Evolutionary conservation across 92 coral and sea anemone species (phyloP).

Genomic region (Palythoa heliodiscus): DNA sequence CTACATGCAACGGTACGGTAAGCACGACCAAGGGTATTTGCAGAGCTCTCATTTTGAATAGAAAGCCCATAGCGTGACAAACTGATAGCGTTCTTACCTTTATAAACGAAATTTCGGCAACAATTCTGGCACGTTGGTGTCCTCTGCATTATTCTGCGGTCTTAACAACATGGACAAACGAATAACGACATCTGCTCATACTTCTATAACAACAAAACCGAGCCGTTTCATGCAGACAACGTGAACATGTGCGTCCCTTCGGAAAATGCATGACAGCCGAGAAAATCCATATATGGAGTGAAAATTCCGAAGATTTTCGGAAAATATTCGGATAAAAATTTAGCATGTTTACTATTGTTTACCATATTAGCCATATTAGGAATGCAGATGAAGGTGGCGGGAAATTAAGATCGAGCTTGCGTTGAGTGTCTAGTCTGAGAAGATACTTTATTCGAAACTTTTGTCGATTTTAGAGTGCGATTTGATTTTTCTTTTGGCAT

Average conservation of each 20-base stretch:
- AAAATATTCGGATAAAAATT: not conserved
- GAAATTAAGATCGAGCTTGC: conserved; percentile 64
- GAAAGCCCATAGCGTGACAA: not conserved
- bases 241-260: not conserved
- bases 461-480: not conserved
- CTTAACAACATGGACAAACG: not conserved
- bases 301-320: not conserved
- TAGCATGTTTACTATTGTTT: too few species aligned
- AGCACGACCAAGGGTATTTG: too few species aligned
- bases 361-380: conserved; percentile 59
- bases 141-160: conserved; percentile 72
- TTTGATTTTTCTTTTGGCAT: not conserved
- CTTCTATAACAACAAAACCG: not conserved
- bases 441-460: not conserved
- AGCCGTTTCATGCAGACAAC: not conserved
- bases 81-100: conserved; percentile 61
- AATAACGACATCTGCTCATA: not conserved
- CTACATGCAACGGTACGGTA: too few species aligned
- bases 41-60: not conserved
- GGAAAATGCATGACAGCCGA: conserved; percentile 18
- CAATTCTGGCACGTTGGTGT: conserved; percentile 91
- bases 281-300: conserved; percentile 58
- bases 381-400: conserved; percentile 61
- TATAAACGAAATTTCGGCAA: conserved; percentile 81
- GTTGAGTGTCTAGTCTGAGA: not conserved